Conservation (phyloP, 2,113 vertebrate species). For the Clarias macrocephalus region DNA sequence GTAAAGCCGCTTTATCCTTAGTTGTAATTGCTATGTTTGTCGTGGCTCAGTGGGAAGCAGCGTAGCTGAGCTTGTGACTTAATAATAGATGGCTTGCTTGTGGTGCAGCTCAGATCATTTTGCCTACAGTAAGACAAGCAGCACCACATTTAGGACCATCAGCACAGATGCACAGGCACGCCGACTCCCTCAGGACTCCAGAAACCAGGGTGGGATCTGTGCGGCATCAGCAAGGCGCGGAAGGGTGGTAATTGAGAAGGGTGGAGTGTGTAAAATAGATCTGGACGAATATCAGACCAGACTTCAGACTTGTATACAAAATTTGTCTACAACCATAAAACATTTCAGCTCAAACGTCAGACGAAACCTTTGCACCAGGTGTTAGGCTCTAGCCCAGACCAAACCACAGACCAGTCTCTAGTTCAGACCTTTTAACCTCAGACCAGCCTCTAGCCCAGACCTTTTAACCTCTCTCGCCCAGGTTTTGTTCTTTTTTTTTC, state of each 20-base stretch:
- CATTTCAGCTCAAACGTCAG: too few relatives aligned
- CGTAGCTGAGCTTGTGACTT: background rate
- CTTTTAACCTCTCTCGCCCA: too few relatives aligned
- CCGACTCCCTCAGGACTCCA: background rate
- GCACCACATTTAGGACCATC: slow-evolving; percentile 11
- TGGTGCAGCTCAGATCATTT: background rate
- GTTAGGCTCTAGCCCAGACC: background rate
- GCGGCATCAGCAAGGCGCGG: background rate
- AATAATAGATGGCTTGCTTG: background rate
- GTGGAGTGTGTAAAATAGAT: background rate
- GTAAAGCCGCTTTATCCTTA: background rate
- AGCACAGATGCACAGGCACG: background rate
- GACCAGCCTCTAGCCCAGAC: background rate
- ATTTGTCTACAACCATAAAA: too few relatives aligned
- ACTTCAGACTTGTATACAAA: background rate
- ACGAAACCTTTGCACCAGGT: too few relatives aligned
- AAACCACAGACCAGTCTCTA: background rate
- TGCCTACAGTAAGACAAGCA: slow-evolving; percentile 14
- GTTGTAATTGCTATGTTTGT: slow-evolving; percentile 15
- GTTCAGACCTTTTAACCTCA: background rate
- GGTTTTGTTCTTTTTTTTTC: too few relatives aligned
- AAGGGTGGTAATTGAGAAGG: background rate
- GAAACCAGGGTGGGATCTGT: background rate
- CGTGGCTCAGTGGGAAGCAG: slow-evolving; percentile 15
- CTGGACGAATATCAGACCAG: background rate